Evolutionary conservation across 2,888 invertebrate genomes (phyloP), one percentile per base, ranked within the genome.

Genomic region (Sylvicola fuscatus): DNA sequence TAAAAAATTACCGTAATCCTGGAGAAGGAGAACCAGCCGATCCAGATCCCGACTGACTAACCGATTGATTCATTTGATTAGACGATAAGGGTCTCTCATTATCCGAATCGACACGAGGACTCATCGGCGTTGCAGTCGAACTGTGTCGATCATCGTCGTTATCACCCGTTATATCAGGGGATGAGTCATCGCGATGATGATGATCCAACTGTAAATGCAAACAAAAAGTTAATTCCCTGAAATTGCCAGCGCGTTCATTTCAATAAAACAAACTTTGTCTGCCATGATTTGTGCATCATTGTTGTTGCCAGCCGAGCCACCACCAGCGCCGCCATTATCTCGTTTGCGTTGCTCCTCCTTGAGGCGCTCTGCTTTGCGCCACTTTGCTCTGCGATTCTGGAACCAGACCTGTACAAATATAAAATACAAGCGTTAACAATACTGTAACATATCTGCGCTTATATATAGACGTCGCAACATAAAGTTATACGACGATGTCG

Each of bases 321-420:
- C 75, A 34, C 14, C 14, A 13, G 29, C 4, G 8, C 21, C 33
- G 14, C 68, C 69, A 11, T 79, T 81, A 47, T 83, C 82, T 34
- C 82, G 63, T 52, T 82, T 86, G 40, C 84, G 64, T 54, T 87
- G 84, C 49, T 89, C 89, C 52, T 89, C 87, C 64, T 87, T 87
- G 52, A 89, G 68, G 26, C 89, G 67, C 56, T 89, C 87, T 32
- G 84, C 86, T 60, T 89, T 89, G 41, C 89, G 68, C 87, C 87
- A 89, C 59, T 89, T 89, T 29, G 89, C 89, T 39, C 89, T 66
- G 31, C 89, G 70, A 52, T 89, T 89, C 68, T 89, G 87, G 54
- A 87, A 87, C 87, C 87, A 89, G 26, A 87, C 87, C 87, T 87
- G 58, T 10, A n/a, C n/a, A n/a, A n/a, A n/a, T n/a, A n/a, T n/a